Percentiles rank a stretch among this genome's conserved stretches.
phyloP scores from a whole-genome alignment of 2,113 vertebrate species.

The Nothocercus nigrocapillus region DNA sequence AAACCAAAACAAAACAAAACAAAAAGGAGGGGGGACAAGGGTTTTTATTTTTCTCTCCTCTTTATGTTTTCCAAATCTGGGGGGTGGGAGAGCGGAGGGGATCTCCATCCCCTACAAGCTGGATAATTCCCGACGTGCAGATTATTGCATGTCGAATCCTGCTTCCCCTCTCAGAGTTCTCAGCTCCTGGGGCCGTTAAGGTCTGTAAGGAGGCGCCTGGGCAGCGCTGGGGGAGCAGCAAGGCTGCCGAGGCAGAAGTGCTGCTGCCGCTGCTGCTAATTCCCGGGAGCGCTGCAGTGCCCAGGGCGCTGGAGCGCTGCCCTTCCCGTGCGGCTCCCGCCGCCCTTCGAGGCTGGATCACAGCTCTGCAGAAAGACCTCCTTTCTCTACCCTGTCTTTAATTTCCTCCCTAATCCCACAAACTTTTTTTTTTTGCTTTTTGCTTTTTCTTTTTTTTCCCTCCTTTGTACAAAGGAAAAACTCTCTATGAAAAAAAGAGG shows the following conservation, averaged over 20 bases:
- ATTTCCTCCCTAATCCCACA: background rate
- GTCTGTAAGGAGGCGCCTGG: background rate
- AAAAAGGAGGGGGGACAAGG: background rate
- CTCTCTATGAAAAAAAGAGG: constrained; percentile 39
- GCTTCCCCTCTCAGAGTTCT: background rate
- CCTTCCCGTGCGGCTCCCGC: background rate
- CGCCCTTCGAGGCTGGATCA: background rate
- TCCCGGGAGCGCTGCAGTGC: background rate
- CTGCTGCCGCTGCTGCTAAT: background rate
- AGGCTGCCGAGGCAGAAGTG: background rate
- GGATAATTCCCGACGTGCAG: background rate
- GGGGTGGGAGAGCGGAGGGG: fast-evolving
- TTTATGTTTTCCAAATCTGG: background rate
- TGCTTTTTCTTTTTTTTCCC: fast-evolving
- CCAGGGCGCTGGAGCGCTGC: background rate
- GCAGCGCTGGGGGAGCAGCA: background rate
- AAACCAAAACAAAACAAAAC: too few relatives aligned
- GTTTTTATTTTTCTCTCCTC: background rate
- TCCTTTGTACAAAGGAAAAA: background rate
- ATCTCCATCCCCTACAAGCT: background rate
- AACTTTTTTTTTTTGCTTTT: background rate
- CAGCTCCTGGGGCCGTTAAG: background rate
- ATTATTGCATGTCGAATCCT: background rate
- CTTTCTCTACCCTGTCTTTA: background rate
- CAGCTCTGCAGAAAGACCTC: background rate